phyloP scores from a whole-genome alignment of 2,113 vertebrate species.

The Macroglossus sobrinus region DNA sequence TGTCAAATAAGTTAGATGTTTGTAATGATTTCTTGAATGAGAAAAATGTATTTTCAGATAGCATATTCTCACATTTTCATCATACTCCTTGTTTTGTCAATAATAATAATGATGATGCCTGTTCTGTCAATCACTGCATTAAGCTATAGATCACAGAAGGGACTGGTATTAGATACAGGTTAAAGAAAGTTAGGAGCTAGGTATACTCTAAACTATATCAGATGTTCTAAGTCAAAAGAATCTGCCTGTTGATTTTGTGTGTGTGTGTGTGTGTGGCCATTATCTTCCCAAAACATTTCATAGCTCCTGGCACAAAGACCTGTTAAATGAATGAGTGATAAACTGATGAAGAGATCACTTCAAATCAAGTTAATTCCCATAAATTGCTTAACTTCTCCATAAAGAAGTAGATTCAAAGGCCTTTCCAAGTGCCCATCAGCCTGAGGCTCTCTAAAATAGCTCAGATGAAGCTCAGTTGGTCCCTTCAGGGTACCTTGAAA shows the following conservation, averaged over 20 bases:
- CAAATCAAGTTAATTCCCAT: not conserved
- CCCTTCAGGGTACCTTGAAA: not conserved
- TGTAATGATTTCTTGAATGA: not conserved
- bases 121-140: not conserved
- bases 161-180: not conserved
- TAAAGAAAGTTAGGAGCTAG: not conserved
- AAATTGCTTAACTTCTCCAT: not conserved
- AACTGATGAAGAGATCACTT: not conserved
- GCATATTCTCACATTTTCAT: not conserved
- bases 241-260: not conserved
- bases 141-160: not conserved
- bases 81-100: not conserved
- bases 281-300: not conserved
- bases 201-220: not conserved
- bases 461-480: not conserved
- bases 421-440: not conserved
- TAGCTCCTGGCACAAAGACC: not conserved
- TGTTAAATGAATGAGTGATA: not conserved
- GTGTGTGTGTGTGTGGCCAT: not conserved
- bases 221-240: not conserved
- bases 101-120: not conserved
- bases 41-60: not conserved
- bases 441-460: not conserved
- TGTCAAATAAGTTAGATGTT: conserved; percentile 9
- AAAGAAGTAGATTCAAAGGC: not conserved